Base-by-base conservation (phyloP, 53 echinoderm and acorn worm genomes). In the Holothuria scabra region DNA sequence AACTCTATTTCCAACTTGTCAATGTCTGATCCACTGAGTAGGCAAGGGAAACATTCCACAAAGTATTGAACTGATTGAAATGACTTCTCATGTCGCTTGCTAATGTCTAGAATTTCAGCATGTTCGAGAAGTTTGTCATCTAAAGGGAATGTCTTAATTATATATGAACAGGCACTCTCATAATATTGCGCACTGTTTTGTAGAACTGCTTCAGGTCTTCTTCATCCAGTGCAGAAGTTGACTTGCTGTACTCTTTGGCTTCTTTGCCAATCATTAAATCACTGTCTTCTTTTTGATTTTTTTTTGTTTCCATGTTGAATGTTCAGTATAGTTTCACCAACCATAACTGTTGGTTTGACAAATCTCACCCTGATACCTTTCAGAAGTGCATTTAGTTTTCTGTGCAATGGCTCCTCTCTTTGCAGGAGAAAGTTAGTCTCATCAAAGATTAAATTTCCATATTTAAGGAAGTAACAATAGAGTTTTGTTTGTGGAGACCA, bases 241-340 rank as follows among this genome's bases (percentile, higher is more conserved):
- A 65, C 76, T 60, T 85, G 35, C 81, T 81, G 59, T 67, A 87
- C 24, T 81, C 67, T 37, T 57, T 79, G n/a, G 81, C 85, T 46
- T 89, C 89, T 28, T 89, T 89, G 1, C 89, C 85, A 68, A 89
- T 80, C 89, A 89, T 84, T 10, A 88, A 59, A 8, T 88, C 84
- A 2, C 35, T 37, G 49, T 88, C 84, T 65, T 23, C 31, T 46
- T 85, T 85, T 60, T 68, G 85, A 67, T 79, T 46, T 5, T 85
- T 66, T 37, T 48, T 48, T 38, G 79, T 41, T 90, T 44, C 44
- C 44, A 44, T 44, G 10, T 44, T 44, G 44, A 10, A 44, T 44
- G 44, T 44, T 44, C 44, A 44, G 44, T 44, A 44, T 5, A 44
- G 44, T 44, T 44, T 44, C 5, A 44, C 44, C 44, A 44, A 7